Evolutionary conservation across 1,140 invertebrate species (phyloP), one percentile per base, ranked within the genome.

Genomic region (fruit fly (Drosophila melanogaster)): DNA sequence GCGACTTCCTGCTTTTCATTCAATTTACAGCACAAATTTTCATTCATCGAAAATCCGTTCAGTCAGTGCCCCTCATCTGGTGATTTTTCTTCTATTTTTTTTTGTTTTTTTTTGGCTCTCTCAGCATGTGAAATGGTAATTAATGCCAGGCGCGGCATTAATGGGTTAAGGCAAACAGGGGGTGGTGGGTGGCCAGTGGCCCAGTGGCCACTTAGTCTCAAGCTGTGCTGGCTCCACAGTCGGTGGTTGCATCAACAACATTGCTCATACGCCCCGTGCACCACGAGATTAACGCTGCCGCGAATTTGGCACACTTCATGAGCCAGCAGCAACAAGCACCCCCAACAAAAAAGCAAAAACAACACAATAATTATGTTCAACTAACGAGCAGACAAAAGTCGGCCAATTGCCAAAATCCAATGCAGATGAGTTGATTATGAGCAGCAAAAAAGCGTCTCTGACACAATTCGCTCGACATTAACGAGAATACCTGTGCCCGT

Each of bases 361-460:
- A 69, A 41, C 62, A 37, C 41, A 69, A 70, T 70, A 70, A 70
- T 70, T 56, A 70, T 70, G 66, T 70, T 70, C 66, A 57, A 79
- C 74, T 85, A 85, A 85, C 81, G 69, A 87, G 79, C 81, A 74
- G 79, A 71, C 64, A 61, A 87, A 81, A 79, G 70, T 86, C 81
- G 81, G 81, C 79, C 83, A 86, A 86, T 79, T 87, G 81, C 81
- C 81, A 86, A 87, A 86, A 76, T 64, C 70, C 66, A 69, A 73
- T 70, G 81, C 81, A 85, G 78, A 86, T 73, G 81, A 85, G 74
- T 87, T 86, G 81, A 87, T 86, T 87, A 81, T 83, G 79, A 84
- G 40, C 60, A 65, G 60, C 38, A 50, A 41, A 43, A 38, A 54
- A 37, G 50, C 54, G 24, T 70, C 64, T 49, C 66, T 70, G 66